Evolutionary conservation across 2,113 vertebrate genomes (phyloP).

Genomic region (Austrofundulus limnaeus): DNA sequence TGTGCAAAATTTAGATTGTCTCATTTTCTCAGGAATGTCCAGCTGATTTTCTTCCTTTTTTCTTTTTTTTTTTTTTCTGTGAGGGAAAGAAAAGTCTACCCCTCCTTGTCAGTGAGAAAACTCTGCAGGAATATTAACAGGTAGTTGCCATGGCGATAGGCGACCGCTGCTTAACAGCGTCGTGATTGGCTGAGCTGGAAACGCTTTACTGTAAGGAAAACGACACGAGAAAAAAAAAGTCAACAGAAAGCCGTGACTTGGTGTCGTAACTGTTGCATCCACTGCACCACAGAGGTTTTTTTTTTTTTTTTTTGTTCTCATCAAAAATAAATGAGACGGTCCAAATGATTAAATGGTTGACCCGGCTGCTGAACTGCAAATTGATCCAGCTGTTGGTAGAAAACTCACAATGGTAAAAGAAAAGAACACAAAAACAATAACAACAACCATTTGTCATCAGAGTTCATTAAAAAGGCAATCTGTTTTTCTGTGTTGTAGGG

Average conservation of each 20-base stretch:
- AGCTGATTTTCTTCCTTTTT: conserved; percentile 65
- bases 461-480: neutral
- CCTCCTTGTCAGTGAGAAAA: conserved; percentile 56
- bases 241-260: conserved; percentile 13
- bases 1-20: conserved; percentile 1
- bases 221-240: conserved; percentile 26
- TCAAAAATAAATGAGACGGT: conserved; percentile 63
- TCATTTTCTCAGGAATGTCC: conserved; percentile 70
- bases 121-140: conserved; percentile 79
- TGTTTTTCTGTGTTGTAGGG: neutral
- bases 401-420: no score
- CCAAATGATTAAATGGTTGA: conserved; percentile 51
- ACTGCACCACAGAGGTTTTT: conserved; percentile 36
- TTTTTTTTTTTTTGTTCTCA: conserved; percentile 54
- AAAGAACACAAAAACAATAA: neutral
- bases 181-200: conserved; percentile 56
- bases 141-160: conserved; percentile 79
- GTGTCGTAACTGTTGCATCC: conserved; percentile 31
- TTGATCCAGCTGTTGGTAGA: conserved; percentile 34
- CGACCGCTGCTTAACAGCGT: conserved; percentile 55
- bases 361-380: conserved; percentile 49
- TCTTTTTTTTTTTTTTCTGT: conserved; percentile 15
- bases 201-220: conserved; percentile 44
- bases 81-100: conserved; percentile 26
- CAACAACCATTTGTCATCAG: neutral